Conservation (phyloP, 1,140 invertebrate species). For the Charaxes varanes region DNA sequence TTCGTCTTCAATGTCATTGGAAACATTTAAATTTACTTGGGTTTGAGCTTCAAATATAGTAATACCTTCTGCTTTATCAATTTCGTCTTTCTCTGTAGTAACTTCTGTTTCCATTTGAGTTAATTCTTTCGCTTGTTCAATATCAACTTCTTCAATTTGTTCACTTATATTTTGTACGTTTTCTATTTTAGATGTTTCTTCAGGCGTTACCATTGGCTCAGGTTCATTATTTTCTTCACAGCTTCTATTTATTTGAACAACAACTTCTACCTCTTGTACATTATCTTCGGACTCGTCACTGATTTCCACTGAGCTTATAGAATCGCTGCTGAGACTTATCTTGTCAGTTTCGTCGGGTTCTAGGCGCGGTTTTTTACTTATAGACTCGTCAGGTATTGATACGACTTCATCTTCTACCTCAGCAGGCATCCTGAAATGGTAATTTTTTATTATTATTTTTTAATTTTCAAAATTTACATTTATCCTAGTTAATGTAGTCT, state of each 20-base stretch:
- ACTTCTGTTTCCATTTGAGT: background rate
- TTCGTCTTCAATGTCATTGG: constrained; percentile 37
- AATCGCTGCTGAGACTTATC: constrained; percentile 51
- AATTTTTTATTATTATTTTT: background rate
- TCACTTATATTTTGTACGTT: no score
- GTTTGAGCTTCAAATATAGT: constrained; percentile 38
- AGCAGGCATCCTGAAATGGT: constrained; percentile 33
- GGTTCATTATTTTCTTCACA: constrained; percentile 6
- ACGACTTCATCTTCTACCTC: constrained; percentile 29
- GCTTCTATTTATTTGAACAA: constrained; percentile 13
- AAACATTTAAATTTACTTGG: constrained; percentile 32
- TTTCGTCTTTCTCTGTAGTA: constrained; percentile 1
- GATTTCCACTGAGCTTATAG: constrained; percentile 32
- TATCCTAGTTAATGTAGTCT: no score
- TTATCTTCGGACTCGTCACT: constrained; percentile 38
- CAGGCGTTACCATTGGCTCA: background rate
- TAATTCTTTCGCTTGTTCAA: background rate
- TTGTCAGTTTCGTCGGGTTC: constrained; percentile 31
- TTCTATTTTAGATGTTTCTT: constrained; percentile 5
- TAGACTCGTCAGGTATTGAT: constrained; percentile 44
- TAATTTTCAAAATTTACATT: no score
- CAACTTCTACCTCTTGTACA: constrained; percentile 19
- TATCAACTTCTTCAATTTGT: no score
- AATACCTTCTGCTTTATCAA: constrained; percentile 6
- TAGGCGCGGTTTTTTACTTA: constrained; percentile 36